These are phyloP conservation scores for Otus sunia DNA, from an alignment of 2,113 vertebrate species.

Conservation along the genomic window DNA sequence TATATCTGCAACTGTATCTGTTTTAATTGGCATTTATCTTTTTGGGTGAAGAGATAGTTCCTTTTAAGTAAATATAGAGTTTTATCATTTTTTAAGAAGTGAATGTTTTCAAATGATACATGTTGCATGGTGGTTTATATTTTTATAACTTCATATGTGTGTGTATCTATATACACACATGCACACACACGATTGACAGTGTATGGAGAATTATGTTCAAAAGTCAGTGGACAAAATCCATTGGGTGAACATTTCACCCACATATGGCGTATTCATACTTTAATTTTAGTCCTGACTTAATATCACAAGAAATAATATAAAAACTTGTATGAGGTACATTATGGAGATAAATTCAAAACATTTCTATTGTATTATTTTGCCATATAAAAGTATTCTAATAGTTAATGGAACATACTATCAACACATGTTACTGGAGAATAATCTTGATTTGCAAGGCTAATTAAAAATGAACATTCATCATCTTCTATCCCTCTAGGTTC, in stretches of 20 bases:
- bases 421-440: neutral
- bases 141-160: neutral
- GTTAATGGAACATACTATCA: neutral
- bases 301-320: neutral
- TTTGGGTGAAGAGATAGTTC: neutral
- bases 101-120: neutral
- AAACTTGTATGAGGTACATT: neutral
- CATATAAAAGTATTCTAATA: neutral
- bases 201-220: neutral
- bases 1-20: neutral
- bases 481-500: constrained; percentile 81
- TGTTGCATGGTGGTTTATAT: neutral
- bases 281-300: neutral
- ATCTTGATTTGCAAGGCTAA: constrained; percentile 42
- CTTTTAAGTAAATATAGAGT: neutral
- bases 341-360: neutral
- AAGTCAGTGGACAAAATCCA: neutral
- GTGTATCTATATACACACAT: accelerated
- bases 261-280: neutral
- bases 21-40: neutral
- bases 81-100: neutral
- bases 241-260: neutral
- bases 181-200: accelerated
- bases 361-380: neutral
- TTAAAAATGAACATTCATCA: constrained; percentile 57